Conservation (phyloP, 1,140 invertebrate genomes). For the Semibalanus balanoides region DNA sequence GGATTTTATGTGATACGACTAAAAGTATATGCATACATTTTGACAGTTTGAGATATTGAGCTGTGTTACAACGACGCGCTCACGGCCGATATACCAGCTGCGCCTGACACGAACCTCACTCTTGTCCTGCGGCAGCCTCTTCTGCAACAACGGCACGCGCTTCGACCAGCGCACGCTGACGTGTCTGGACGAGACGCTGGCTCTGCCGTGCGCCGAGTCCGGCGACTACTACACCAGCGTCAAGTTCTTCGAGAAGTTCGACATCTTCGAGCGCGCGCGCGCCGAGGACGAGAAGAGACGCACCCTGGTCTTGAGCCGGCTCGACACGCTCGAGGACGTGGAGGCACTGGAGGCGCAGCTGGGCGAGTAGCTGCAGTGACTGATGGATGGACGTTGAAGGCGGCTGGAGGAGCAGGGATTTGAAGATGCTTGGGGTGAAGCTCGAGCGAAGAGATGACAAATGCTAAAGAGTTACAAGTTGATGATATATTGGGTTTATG, state of each 20-base stretch:
- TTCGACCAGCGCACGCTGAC: constrained; percentile 3
- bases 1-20: no score
- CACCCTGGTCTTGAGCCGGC: background rate
- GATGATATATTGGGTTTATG: no score
- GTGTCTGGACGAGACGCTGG: background rate
- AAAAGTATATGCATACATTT: no score
- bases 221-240: background rate
- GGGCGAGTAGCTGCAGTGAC: background rate
- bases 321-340: background rate
- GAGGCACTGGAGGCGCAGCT: background rate
- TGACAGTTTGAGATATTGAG: no score
- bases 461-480: no score
- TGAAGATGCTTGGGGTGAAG: no score
- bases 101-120: background rate
- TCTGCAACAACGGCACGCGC: constrained; percentile 3
- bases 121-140: background rate
- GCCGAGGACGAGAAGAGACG: background rate
- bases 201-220: background rate
- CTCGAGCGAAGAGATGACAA: no score
- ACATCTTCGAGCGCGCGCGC: background rate
- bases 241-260: constrained; percentile 5
- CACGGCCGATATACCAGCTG: no score
- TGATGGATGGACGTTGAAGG: no score
- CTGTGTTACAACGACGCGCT: no score
- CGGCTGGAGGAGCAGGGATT: no score